Percentiles rank a stretch among this genome's conserved stretches.
Evolutionary conservation across 2,888 invertebrate species (phyloP).

Genomic region (Ichneumoninae sp.): DNA sequence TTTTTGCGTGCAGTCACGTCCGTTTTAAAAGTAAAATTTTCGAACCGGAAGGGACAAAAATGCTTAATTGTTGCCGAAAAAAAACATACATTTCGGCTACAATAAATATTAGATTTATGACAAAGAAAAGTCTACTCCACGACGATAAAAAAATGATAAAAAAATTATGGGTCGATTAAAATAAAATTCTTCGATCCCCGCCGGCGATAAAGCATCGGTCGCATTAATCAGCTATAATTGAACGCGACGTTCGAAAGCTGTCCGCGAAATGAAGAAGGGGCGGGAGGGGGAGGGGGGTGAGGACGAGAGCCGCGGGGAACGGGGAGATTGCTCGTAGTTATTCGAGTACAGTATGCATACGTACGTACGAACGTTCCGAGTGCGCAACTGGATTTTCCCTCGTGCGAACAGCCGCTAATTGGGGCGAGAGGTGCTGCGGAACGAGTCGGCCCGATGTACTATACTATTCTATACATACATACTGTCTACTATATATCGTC

Average conservation of each 20-base stretch:
- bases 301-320: conserved; percentile 53
- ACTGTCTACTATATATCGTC: conserved; percentile 45
- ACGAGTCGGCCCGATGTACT: conserved; percentile 56
- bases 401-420: conserved; percentile 67
- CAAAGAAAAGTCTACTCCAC: background rate
- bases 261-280: conserved; percentile 43
- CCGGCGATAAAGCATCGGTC: conserved; percentile 57
- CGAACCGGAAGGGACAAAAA: too few species aligned
- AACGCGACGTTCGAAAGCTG: conserved; percentile 64
- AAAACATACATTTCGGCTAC: background rate
- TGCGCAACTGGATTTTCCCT: conserved; percentile 66
- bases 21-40: too few species aligned
- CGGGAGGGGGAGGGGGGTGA: background rate
- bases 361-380: conserved; percentile 47
- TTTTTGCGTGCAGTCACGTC: too few species aligned
- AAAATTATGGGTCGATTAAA: conserved; percentile 56
- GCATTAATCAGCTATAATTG: conserved; percentile 68
- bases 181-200: conserved; percentile 54
- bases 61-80: background rate
- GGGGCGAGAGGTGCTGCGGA: conserved; percentile 64
- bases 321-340: conserved; percentile 63
- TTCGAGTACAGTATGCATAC: conserved; percentile 55
- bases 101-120: background rate
- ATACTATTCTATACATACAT: conserved; percentile 63
- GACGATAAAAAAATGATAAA: conserved; percentile 57